A percentile compares a stretch with the other conserved stretches of the same genome.
These are phyloP conservation scores for Synergus laeviventris DNA, from an alignment of 2,888 invertebrate species.

Conservation along the genomic window DNA sequence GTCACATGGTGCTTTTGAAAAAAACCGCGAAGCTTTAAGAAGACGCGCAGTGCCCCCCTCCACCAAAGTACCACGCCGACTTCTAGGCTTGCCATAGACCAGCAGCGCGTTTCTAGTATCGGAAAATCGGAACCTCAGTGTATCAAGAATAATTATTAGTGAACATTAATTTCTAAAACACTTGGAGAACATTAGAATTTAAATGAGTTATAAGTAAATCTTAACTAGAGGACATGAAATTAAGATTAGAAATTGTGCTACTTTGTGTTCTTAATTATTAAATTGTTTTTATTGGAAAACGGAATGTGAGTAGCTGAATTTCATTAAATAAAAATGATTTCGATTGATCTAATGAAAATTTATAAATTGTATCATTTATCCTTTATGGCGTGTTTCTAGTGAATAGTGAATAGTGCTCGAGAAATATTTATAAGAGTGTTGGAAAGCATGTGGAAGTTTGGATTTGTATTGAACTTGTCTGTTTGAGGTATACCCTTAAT, in stretches of 20 bases:
- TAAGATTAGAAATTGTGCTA: background rate
- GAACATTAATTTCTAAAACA: background rate
- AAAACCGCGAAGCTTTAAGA: conserved; percentile 75
- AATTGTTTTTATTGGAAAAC: background rate
- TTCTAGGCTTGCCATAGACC: conserved; percentile 73
- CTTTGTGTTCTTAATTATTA: background rate
- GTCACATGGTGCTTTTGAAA: conserved; percentile 70
- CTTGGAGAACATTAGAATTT: background rate
- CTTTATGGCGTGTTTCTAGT: background rate
- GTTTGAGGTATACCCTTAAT: background rate
- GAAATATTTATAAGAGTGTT: background rate
- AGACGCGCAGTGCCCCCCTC: conserved; percentile 73
- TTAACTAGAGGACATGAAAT: background rate
- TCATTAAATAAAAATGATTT: background rate
- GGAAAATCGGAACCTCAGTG: conserved; percentile 32
- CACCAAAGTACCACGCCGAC: conserved; percentile 71
- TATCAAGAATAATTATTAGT: background rate
- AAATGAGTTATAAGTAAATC: no score
- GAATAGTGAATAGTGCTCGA: background rate
- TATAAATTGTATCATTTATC: background rate
- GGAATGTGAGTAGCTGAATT: background rate
- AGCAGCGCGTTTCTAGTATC: conserved; percentile 59
- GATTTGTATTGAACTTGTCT: background rate
- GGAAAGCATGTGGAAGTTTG: background rate
- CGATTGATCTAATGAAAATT: background rate